Evolutionary conservation across 2,888 invertebrate genomes (phyloP).

Genomic region (Opisthograptis luteolata): DNA sequence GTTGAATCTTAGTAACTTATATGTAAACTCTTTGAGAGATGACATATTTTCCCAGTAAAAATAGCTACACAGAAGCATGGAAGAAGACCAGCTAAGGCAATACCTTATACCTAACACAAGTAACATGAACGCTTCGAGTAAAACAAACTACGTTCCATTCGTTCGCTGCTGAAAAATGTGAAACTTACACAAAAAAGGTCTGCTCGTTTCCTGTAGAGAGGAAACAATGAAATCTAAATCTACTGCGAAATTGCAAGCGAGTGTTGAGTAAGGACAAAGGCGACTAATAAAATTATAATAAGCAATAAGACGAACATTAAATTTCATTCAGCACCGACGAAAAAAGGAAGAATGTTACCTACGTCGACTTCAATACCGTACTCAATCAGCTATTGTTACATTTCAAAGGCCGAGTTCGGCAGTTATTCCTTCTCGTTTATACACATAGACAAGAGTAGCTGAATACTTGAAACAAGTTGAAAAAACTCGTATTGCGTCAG

Average conservation of each 20-base stretch:
- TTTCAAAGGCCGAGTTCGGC: constrained; percentile 14
- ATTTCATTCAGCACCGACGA: too few species aligned
- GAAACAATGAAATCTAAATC: constrained; percentile 41
- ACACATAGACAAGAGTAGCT: constrained; percentile 35
- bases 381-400: constrained; percentile 13
- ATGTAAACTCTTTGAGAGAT: constrained; percentile 2
- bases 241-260: background rate
- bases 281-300: too few species aligned
- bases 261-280: background rate
- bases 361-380: background rate
- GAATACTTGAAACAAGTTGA: constrained; percentile 41
- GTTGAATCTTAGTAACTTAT: constrained; percentile 1
- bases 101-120: constrained; percentile 25
- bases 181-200: constrained; percentile 58
- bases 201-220: constrained; percentile 47
- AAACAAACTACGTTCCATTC: constrained; percentile 70
- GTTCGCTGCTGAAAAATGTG: constrained; percentile 66
- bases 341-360: background rate
- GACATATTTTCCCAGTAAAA: too few species aligned
- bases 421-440: constrained; percentile 32
- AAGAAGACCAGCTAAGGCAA: constrained; percentile 20
- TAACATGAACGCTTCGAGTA: constrained; percentile 45
- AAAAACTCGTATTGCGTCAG: constrained; percentile 59
- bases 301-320: too few species aligned
- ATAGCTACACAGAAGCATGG: background rate